phyloP scores from a whole-genome alignment of 2,113 vertebrate genomes.

The Tyto alba region DNA sequence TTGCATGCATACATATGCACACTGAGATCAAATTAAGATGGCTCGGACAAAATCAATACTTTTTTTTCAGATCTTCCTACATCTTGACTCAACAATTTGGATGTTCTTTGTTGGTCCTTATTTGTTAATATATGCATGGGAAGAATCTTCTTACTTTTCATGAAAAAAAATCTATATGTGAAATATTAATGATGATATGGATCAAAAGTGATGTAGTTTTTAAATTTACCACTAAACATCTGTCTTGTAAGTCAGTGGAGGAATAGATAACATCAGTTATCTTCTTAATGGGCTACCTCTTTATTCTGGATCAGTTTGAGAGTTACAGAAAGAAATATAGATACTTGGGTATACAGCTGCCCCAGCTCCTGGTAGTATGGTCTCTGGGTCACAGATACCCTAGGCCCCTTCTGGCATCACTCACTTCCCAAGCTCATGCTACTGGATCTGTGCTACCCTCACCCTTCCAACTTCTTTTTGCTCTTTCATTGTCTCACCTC shows the following conservation, averaged over 20 bases:
- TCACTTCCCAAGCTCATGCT: fast-evolving
- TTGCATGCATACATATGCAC: not conserved
- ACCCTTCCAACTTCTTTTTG: not conserved
- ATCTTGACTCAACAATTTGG: not conserved
- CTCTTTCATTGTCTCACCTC: not conserved
- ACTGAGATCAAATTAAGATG: not conserved
- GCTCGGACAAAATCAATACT: not conserved
- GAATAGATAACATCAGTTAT: not conserved
- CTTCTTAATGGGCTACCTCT: not conserved
- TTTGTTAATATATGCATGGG: not conserved
- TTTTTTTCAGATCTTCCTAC: not conserved
- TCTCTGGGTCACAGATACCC: not conserved
- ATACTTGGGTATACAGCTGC: not conserved
- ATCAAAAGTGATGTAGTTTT: not conserved
- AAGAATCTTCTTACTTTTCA: not conserved
- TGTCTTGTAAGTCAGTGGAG: not conserved
- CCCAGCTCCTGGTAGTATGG: not conserved
- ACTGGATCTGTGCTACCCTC: not conserved
- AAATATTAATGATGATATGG: not conserved
- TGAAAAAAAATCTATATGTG: not conserved
- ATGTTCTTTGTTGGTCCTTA: not conserved
- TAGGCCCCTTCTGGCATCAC: not conserved
- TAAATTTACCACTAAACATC: not conserved
- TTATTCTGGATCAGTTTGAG: not conserved
- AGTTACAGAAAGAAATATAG: not conserved